Conservation (phyloP, 2,113 vertebrate genomes). For the Indicator indicator region DNA sequence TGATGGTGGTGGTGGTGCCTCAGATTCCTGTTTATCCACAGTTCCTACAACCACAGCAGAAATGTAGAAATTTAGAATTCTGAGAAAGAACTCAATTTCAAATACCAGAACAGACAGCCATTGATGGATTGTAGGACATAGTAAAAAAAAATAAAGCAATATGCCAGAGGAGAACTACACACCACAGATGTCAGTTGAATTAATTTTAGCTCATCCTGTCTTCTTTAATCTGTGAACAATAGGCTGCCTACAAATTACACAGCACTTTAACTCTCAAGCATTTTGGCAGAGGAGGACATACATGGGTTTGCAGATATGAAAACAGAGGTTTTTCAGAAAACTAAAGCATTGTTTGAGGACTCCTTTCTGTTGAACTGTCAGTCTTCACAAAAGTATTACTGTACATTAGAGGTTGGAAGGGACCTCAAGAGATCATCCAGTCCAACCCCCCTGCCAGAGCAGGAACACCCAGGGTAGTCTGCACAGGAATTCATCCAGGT, state of each 20-base stretch:
- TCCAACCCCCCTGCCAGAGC: no score
- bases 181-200: neutral
- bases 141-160: neutral
- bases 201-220: neutral
- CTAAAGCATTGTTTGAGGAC: neutral
- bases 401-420: no score
- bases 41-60: constrained; percentile 49
- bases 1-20: neutral
- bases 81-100: neutral
- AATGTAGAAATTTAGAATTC: neutral
- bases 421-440: no score
- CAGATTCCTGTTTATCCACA: neutral
- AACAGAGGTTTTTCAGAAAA: neutral
- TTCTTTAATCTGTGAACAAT: neutral
- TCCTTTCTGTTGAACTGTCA: neutral
- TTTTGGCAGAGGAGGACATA: neutral
- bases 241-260: neutral
- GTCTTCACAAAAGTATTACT: neutral
- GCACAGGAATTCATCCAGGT: no score
- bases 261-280: neutral
- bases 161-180: neutral
- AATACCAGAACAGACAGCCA: neutral
- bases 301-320: neutral
- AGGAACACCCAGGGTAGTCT: no score
- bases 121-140: neutral